Conservation (phyloP, 2,888 invertebrate species). For the Chrysolina oricalcia region DNA sequence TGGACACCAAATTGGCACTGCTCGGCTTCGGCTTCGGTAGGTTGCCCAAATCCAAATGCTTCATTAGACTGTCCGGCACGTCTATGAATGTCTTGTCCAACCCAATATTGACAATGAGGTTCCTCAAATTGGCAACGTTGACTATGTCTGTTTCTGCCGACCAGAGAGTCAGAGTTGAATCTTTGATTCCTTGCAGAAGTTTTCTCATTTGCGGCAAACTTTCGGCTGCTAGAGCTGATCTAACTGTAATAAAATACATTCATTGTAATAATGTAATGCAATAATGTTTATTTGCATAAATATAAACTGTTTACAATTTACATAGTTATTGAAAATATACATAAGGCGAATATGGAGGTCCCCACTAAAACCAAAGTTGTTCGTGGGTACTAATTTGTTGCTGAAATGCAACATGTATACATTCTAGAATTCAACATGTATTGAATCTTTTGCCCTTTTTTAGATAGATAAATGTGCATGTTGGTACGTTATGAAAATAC, state of each 20-base stretch:
- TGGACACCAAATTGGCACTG: not conserved
- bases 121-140: slow-evolving; percentile 77
- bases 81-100: slow-evolving; percentile 83
- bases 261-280: not conserved
- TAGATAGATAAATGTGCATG: too few species aligned
- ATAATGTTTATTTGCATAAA: too few species aligned
- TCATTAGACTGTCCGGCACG: slow-evolving; percentile 79
- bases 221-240: slow-evolving; percentile 81
- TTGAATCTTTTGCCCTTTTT: too few species aligned
- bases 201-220: slow-evolving; percentile 76
- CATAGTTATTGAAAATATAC: too few species aligned
- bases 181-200: slow-evolving; percentile 13
- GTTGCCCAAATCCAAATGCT: slow-evolving; percentile 44
- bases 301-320: too few species aligned
- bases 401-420: too few species aligned
- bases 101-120: slow-evolving; percentile 80
- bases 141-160: slow-evolving; percentile 83
- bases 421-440: too few species aligned
- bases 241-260: slow-evolving; percentile 68
- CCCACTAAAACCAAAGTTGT: too few species aligned
- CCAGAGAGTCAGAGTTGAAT: slow-evolving; percentile 82
- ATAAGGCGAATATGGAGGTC: too few species aligned
- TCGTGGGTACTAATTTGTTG: too few species aligned
- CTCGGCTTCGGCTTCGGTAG: not conserved
- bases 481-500: too few species aligned